These are phyloP conservation scores for Coryphaenoides rupestris DNA, from an alignment of 2,113 vertebrate species.

Conservation along the genomic window DNA sequence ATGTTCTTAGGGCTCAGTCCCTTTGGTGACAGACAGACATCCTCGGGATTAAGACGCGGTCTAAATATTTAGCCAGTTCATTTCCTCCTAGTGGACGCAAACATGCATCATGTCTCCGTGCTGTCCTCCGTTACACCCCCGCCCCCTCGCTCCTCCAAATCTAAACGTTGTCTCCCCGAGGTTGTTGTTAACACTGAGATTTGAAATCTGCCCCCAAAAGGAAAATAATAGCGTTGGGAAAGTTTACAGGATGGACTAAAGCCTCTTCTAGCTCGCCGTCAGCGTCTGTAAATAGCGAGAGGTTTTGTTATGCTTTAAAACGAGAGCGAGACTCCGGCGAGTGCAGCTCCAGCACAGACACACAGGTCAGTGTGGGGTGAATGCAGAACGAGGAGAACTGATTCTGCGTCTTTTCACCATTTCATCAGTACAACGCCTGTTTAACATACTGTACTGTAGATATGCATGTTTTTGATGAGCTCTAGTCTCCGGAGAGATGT, in stretches of 20 bases:
- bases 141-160: slow-evolving; percentile 1
- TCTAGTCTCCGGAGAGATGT: too few species aligned
- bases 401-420: neutral
- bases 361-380: slow-evolving; percentile 1
- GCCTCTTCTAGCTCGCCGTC: slow-evolving; percentile 56
- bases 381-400: neutral
- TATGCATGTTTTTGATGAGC: too few species aligned
- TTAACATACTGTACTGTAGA: neutral
- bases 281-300: slow-evolving; percentile 43
- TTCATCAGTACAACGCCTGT: too few species aligned
- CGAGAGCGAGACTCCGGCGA: slow-evolving; percentile 13
- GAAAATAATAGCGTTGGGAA: slow-evolving; percentile 65
- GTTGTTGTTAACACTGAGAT: slow-evolving; percentile 67
- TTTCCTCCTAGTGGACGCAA: slow-evolving; percentile 59
- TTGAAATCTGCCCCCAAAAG: slow-evolving; percentile 58
- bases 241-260: slow-evolving; percentile 57
- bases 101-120: slow-evolving; percentile 40
- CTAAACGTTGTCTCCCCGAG: slow-evolving; percentile 71
- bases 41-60: slow-evolving; percentile 52
- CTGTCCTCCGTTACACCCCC: slow-evolving; percentile 20
- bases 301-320: slow-evolving; percentile 41
- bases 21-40: slow-evolving; percentile 55
- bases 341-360: slow-evolving; percentile 31
- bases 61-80: slow-evolving; percentile 73
- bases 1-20: slow-evolving; percentile 31